Percentiles rank a stretch among this genome's conserved stretches.
Evolutionary conservation across 2,797 vertebrate genomes (phyloP).

Genomic region (Eidolon dupreanum): DNA sequence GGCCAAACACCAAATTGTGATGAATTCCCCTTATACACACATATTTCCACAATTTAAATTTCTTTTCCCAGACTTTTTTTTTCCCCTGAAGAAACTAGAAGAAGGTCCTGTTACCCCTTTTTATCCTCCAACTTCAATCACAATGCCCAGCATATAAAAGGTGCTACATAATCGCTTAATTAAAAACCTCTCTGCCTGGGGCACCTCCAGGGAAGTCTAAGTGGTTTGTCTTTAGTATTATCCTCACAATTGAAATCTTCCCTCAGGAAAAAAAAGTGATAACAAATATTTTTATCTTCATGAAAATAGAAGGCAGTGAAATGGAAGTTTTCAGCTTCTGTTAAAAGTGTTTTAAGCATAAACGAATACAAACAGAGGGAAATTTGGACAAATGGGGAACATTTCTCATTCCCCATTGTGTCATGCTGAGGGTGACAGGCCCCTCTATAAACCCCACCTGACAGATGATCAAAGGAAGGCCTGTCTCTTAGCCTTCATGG

Average conservation of each 20-base stretch:
- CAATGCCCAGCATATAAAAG: too few species aligned
- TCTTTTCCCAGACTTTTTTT: neutral
- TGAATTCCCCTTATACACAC: accelerated
- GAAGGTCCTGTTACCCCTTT: neutral
- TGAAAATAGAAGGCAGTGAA: neutral
- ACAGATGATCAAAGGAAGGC: neutral
- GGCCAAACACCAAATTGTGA: neutral
- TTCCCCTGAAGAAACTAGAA: neutral
- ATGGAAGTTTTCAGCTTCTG: neutral
- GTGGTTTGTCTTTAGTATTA: neutral
- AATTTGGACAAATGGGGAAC: neutral
- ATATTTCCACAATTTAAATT: neutral
- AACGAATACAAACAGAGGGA: neutral
- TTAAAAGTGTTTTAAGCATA: neutral
- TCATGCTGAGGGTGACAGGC: neutral
- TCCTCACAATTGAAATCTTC: neutral
- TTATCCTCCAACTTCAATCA: neutral
- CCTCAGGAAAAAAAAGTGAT: neutral
- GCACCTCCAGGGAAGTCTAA: neutral
- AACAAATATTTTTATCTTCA: neutral
- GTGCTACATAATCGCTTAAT: neutral
- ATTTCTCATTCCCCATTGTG: neutral
- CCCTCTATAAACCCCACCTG: neutral
- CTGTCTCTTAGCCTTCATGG: neutral
- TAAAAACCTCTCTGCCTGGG: neutral